Base-by-base conservation (phyloP, 2,113 vertebrate genomes). In the Leucosticte australis region DNA sequence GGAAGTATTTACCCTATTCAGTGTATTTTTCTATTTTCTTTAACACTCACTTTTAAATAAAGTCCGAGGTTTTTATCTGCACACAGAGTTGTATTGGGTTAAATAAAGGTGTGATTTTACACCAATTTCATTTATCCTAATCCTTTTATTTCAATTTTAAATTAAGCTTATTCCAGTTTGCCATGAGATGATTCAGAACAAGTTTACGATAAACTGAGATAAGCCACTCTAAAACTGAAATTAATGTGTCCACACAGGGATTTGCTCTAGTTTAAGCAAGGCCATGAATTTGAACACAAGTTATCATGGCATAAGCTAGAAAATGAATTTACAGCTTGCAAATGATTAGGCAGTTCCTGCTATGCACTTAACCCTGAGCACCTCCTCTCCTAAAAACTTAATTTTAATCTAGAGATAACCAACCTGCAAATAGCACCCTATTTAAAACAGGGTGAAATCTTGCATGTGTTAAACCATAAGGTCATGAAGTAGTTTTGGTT, bases 21-120 rank as follows among this genome's bases (percentile, higher is more conserved):
- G 69, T 80, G 50, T 73, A 42, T 46, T 87, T 75, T 64, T 65
- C 50, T 87, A 6, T 92, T 89, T 94, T 94, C 41, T 65, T 53
- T 69, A 64, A 57, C 22, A 24, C 10, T 84, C 16, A 21, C 20
- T 95, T 91, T 87, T 68, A 85, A 84, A 95, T 62, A 91, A 83
- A 59, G 33, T 63, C 74, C 46, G 95, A 39, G n/a, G 70, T 57
- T 68, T 91, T 92, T 95, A 62, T 95, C 74, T 62, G 31, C 49
- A 35, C 53, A 37, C 39, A 50, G 37, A 71, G 53, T 52, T 85
- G 33, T 47, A 92, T 39, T 91, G 50, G 37, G 30, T 94, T 89
- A 85, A 91, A 89, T 87, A 94, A 95, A 95, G 92, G 94, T 96
- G 65, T 85, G 77, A 89, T 91, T 96, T 95, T 95, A 87, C 78